Evolutionary conservation across 2,797 vertebrate genomes (phyloP).

Genomic region (Triplophysa yarkandensis): DNA sequence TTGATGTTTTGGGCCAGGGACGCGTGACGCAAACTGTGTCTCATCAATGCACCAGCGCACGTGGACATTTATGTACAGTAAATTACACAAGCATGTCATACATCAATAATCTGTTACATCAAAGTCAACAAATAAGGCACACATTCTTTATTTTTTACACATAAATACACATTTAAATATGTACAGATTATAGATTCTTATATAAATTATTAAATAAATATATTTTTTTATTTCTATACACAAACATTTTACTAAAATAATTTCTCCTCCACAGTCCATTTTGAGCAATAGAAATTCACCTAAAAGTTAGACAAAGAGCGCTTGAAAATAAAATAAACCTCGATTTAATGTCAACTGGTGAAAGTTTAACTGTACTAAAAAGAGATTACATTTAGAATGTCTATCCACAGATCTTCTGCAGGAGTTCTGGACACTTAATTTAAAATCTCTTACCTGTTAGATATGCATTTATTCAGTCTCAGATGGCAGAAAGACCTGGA

Average conservation of each 20-base stretch:
- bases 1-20: constrained; percentile 73
- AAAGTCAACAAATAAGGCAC: background rate
- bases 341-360: background rate
- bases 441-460: background rate
- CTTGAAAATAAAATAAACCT: background rate
- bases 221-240: background rate
- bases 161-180: too few species aligned
- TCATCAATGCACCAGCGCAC: too few species aligned
- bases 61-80: too few species aligned
- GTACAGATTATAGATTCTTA: too few species aligned
- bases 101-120: background rate
- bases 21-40: too few species aligned
- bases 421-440: background rate
- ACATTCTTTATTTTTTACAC: background rate
- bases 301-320: background rate
- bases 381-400: background rate
- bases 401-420: background rate
- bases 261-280: background rate
- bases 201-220: background rate
- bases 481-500: background rate
- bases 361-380: background rate
- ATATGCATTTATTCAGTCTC: too few species aligned
- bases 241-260: background rate
- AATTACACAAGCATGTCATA: background rate
- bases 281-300: background rate